Percentiles rank a stretch among this genome's conserved stretches.
Evolutionary conservation across 2,113 vertebrate species (phyloP).

Genomic region (Elephantulus edwardii): DNA sequence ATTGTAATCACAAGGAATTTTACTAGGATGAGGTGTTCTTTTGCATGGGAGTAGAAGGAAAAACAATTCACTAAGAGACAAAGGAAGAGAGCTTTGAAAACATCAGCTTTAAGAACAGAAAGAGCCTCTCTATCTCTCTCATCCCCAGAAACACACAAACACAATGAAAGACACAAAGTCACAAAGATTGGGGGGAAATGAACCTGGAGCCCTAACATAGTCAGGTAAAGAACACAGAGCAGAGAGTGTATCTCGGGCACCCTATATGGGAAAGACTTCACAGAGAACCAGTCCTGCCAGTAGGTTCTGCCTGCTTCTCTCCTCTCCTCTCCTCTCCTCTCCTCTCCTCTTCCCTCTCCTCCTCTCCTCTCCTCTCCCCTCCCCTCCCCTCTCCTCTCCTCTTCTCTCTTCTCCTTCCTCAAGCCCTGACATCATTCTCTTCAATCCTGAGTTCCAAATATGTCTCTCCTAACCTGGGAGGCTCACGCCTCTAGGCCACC

Average conservation of each 20-base stretch:
- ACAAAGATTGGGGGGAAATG: not conserved
- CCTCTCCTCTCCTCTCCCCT: too few relatives aligned
- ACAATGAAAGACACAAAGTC: not conserved
- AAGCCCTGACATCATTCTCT: not conserved
- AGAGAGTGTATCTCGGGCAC: not conserved
- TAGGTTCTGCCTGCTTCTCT: not conserved
- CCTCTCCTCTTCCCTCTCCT: too few relatives aligned
- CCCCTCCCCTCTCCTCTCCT: not conserved
- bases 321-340: not conserved
- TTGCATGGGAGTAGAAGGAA: not conserved
- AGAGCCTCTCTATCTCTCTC: not conserved
- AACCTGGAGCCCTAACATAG: not conserved
- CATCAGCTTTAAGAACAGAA: not conserved
- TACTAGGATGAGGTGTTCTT: not conserved
- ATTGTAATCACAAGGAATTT: not conserved
- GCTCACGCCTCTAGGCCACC: not conserved
- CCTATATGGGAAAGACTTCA: accelerated
- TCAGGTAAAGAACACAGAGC: too few relatives aligned
- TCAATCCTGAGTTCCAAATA: not conserved
- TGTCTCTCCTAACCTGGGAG: not conserved
- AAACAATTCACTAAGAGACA: not conserved
- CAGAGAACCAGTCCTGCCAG: not conserved
- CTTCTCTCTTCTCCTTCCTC: too few relatives aligned
- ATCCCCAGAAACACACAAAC: too few relatives aligned
- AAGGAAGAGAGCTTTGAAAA: not conserved